phyloP scores from a whole-genome alignment of 2,888 invertebrate genomes.

The Hoplodrina blanda region DNA sequence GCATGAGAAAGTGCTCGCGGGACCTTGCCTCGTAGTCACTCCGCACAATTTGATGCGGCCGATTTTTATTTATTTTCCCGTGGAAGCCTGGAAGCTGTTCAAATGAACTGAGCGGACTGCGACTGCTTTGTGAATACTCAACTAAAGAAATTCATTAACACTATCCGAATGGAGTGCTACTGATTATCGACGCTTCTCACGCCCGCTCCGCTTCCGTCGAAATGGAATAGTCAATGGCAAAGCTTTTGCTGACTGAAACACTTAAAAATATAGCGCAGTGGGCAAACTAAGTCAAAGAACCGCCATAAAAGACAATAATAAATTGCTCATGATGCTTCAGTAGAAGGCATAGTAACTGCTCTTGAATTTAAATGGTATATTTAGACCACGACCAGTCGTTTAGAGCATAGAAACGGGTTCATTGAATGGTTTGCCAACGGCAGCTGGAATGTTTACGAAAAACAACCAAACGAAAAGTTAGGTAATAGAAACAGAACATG shows the following conservation, averaged over 20 bases:
- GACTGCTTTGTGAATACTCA: slow-evolving; percentile 84
- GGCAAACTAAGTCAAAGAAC: slow-evolving; percentile 77
- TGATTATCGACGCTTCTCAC: slow-evolving; percentile 74
- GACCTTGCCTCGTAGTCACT: slow-evolving; percentile 84
- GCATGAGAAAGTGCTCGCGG: slow-evolving; percentile 89
- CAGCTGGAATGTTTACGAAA: slow-evolving; percentile 83
- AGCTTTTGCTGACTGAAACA: slow-evolving; percentile 54
- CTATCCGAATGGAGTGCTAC: slow-evolving; percentile 75
- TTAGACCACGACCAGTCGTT: slow-evolving; percentile 84
- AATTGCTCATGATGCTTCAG: slow-evolving; percentile 81
- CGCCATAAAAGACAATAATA: slow-evolving; percentile 79
- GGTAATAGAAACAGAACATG: slow-evolving; percentile 83
- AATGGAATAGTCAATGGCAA: slow-evolving; percentile 64
- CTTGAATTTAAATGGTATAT: slow-evolving; percentile 88
- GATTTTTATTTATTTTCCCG: slow-evolving; percentile 83
- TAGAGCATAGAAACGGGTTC: slow-evolving; percentile 87
- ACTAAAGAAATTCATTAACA: slow-evolving; percentile 86
- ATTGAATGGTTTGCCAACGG: slow-evolving; percentile 85
- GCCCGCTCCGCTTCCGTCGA: slow-evolving; percentile 64
- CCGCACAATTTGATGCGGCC: slow-evolving; percentile 80
- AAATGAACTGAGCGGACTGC: slow-evolving; percentile 78
- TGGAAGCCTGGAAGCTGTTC: slow-evolving; percentile 76
- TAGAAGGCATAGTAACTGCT: slow-evolving; percentile 81
- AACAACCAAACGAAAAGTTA: slow-evolving; percentile 81
- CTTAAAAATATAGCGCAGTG: slow-evolving; percentile 61